Percentiles rank a stretch among this genome's conserved stretches.
These are phyloP conservation scores for Pagetopsis macropterus DNA, from an alignment of 2,797 vertebrate species.

Conservation along the genomic window DNA sequence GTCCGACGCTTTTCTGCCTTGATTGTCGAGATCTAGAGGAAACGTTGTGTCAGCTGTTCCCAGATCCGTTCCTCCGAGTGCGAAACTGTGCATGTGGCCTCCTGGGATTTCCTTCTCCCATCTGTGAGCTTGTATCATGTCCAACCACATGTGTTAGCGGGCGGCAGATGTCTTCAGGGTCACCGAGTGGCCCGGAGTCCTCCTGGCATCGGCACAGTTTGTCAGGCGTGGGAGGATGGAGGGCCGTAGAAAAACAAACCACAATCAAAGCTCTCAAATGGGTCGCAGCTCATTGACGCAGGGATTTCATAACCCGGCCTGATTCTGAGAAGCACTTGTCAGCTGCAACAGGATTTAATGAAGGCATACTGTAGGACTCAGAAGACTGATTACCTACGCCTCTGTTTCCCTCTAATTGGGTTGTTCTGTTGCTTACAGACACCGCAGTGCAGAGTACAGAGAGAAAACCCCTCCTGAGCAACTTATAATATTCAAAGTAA, in stretches of 20 bases:
- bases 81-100: constrained; percentile 5
- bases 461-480: not conserved
- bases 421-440: constrained; percentile 36
- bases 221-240: constrained; percentile 33
- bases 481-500: constrained; percentile 12
- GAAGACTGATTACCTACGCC: constrained; percentile 30
- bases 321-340: constrained; percentile 46
- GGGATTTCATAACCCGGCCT: constrained; percentile 40
- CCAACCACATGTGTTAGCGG: constrained; percentile 45
- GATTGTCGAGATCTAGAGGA: constrained; percentile 9
- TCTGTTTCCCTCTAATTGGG: constrained; percentile 60
- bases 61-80: constrained; percentile 17
- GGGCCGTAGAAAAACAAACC: constrained; percentile 47
- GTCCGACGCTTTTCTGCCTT: not conserved
- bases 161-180: constrained; percentile 62
- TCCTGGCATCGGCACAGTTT: constrained; percentile 35
- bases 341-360: constrained; percentile 44
- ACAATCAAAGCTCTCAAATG: constrained; percentile 44
- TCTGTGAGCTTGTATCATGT: constrained; percentile 49
- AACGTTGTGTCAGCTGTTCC: constrained; percentile 56
- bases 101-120: constrained; percentile 58
- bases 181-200: constrained; percentile 40
- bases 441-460: constrained; percentile 3
- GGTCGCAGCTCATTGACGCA: constrained; percentile 30
- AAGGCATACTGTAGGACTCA: constrained; percentile 42